These are phyloP conservation scores for Amiota mariae DNA, from an alignment of 2,888 invertebrate species.

Conservation along the genomic window DNA sequence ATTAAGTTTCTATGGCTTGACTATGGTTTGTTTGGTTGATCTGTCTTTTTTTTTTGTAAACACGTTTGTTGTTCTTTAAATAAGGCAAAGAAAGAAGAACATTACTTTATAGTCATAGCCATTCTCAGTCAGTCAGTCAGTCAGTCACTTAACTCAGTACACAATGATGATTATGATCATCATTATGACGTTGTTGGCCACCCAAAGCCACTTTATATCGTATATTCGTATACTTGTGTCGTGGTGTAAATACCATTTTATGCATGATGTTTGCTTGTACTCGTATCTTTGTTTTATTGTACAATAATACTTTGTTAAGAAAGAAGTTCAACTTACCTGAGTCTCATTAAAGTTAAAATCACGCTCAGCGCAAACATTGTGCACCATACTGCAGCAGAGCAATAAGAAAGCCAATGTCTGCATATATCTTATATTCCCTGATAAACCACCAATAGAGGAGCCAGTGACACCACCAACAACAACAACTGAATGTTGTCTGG, in stretches of 20 bases:
- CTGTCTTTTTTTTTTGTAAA: no score
- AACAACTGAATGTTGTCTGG: background rate
- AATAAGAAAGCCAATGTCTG: conserved; percentile 44
- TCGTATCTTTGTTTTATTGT: background rate
- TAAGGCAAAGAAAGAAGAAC: no score
- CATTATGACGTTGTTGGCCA: background rate
- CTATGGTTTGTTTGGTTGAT: no score
- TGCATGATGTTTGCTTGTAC: background rate
- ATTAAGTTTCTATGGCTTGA: background rate
- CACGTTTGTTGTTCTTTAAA: no score
- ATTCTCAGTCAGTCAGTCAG: no score
- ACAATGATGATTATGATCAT: background rate
- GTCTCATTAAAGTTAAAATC: conserved; percentile 73
- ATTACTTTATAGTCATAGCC: no score
- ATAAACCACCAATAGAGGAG: conserved; percentile 43
- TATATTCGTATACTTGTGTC: no score
- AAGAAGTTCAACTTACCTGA: conserved; percentile 62
- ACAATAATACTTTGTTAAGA: no score
- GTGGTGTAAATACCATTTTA: no score
- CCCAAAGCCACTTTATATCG: conserved; percentile 5
- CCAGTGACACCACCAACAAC: conserved; percentile 30
- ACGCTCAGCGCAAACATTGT: conserved; percentile 58
- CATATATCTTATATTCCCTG: conserved; percentile 44
- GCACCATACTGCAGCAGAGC: conserved; percentile 39
- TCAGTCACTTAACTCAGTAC: no score